These are phyloP conservation scores for Sycophila sp. DNA, from an alignment of 1,140 invertebrate genomes.

Conservation along the genomic window DNA sequence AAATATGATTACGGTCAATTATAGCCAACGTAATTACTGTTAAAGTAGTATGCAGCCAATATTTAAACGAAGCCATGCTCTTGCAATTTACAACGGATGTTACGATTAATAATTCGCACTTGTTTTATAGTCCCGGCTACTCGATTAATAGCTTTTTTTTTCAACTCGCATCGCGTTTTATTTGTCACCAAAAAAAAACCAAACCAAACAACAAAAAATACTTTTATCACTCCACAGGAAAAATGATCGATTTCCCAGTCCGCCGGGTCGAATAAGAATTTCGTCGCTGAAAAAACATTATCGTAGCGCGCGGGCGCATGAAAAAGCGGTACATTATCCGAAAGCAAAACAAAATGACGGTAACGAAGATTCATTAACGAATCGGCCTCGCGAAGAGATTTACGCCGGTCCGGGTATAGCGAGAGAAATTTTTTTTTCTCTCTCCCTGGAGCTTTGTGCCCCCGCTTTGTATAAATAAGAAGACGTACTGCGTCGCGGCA, in stretches of 20 bases:
- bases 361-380: constrained; percentile 24
- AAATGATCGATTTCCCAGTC: too few relatives aligned
- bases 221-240: too few relatives aligned
- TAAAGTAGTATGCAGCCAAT: constrained; percentile 5
- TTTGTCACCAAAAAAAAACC: too few relatives aligned
- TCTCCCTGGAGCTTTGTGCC: not conserved
- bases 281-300: too few relatives aligned
- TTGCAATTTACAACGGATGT: not conserved
- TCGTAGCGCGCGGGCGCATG: too few relatives aligned
- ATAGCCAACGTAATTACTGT: not conserved
- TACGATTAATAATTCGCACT: not conserved
- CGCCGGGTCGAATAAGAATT: too few relatives aligned
- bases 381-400: not conserved
- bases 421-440: constrained; percentile 15
- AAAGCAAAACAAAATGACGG: not conserved
- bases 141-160: too few relatives aligned
- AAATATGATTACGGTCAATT: constrained; percentile 22
- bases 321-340: too few relatives aligned
- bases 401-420: not conserved
- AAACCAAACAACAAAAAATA: too few relatives aligned
- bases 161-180: too few relatives aligned
- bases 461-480: constrained; percentile 26
- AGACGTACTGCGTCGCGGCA: not conserved
- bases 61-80: not conserved
- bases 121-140: not conserved